Conservation (phyloP, 2,888 invertebrate genomes). For the Byasa hedistus region DNA sequence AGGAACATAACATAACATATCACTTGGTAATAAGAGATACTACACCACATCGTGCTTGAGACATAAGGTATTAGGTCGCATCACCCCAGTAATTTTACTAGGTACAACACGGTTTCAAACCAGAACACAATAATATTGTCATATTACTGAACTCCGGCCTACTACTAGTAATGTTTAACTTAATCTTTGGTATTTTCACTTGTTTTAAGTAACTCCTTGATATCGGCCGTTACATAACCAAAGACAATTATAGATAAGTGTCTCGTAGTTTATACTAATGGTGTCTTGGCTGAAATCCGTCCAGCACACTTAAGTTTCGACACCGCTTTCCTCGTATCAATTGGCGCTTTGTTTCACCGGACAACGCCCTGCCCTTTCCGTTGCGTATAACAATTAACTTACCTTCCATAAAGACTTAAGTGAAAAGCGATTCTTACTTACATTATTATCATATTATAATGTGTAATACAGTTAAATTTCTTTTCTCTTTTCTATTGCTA, state of each 20-base stretch:
- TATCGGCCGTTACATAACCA: conserved; percentile 10
- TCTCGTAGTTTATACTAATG: conserved; percentile 38
- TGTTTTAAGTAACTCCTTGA: not conserved
- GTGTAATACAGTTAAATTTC: too few species aligned
- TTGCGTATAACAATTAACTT: conserved; percentile 56
- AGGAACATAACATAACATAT: too few species aligned
- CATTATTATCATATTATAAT: not conserved
- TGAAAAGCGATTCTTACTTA: conserved; percentile 30
- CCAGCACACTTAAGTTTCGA: conserved; percentile 57
- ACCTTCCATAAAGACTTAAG: conserved; percentile 38
- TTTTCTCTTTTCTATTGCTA: too few species aligned
- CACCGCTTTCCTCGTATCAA: conserved; percentile 65
- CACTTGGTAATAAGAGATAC: too few species aligned
- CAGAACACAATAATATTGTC: too few species aligned
- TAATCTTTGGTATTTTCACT: too few species aligned
- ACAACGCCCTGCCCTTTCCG: conserved; percentile 56
- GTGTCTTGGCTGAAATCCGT: conserved; percentile 50
- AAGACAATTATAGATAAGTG: conserved; percentile 16
- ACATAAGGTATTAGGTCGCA: too few species aligned
- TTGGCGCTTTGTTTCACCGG: conserved; percentile 71
- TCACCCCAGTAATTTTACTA: too few species aligned
- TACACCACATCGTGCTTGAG: too few species aligned
- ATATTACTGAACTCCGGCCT: too few species aligned
- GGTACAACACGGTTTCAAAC: too few species aligned
- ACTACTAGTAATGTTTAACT: too few species aligned